Evolutionary conservation across 2,797 vertebrate species (phyloP), one percentile per base, ranked within the genome.

Genomic region (Thaleichthys pacificus): DNA sequence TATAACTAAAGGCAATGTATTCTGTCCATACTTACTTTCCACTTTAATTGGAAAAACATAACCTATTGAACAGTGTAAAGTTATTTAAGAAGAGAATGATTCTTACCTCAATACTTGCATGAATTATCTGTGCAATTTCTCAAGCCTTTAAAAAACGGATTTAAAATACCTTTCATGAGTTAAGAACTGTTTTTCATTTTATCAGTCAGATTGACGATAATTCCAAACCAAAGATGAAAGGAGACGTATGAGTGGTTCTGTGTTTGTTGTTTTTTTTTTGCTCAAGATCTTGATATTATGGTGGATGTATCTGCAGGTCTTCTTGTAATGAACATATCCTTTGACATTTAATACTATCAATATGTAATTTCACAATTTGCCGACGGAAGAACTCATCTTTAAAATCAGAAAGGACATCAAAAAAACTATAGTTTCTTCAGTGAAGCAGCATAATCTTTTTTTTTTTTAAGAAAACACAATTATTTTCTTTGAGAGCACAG

Each of bases 181-280:
- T n/a, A n/a, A 56, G 5, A 56, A n/a, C 0, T n/a, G 4, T 56
- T 56, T 70, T 69, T 77, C 60, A 79, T 80, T 85, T 86, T 70
- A 73, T 84, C 14, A 49, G 78, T 64, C 75, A 63, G 68, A 63
- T 78, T 73, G 77, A 77, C 57, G 14, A 22, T 79, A 77, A 77
- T 84, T 76, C 63, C 66, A 79, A 80, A 19, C 51, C 4, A 47
- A 58, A 74, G 60, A 86, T 85, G 61, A 88, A 81, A 80, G 66
- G 3, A 73, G 64, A 76, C 26, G 67, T 72, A 76, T 51, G 21
- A 69, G 65, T 14, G 9, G 7, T 75, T 66, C 0, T 32, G 75
- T 72, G 54, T 80, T 76, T 14, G 11, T 42, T 2, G 7, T 38
- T 47, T 2, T 0, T 11, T 47, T 47, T 47, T 47, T 47, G 42